Evolutionary conservation across 92 coral and sea anemone species (phyloP), one percentile per base, ranked within the genome.

Genomic region (Ricordea florida): DNA sequence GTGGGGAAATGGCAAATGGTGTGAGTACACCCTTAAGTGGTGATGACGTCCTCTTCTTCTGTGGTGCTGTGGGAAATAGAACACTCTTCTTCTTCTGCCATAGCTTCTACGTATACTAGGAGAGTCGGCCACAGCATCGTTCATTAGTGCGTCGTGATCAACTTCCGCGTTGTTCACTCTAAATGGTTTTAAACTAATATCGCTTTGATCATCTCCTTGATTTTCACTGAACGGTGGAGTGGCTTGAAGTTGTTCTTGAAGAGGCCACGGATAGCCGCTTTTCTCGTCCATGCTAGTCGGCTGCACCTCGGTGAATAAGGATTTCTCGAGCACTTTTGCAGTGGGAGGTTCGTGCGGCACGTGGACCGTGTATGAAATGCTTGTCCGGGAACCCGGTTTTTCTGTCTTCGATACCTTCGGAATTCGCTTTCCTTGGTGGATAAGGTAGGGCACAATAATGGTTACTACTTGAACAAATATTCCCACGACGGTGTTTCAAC

Each of bases 391-490:
- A 4, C 48, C 72, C 44, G 81, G 56, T 10, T 44, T 53, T 32
- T 2, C 36, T 8, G 62, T 9, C 25, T 65, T 56, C 50, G 37
- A 15, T 14, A 23, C 23, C 61, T 34, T 33, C 20, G 37, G 76
- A 28, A 76, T 70, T 72, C 57, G 62, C 72, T 66, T 84, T 59
- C 93, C 93, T 89, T 89, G 45, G 62, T 60, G 64, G 84, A 60
- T 62, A 59, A 51, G 65, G 52, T 49, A 53, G 38, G 76, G 81
- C 69, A 61, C 61, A 50, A 71, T 64, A 36, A 50, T 62, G 52
- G 9, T 58, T 24, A 58, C 60, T 24, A 25, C 40, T 65, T 48
- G 36, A 49, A 68, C 62, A 34, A 62, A 68, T 49, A 68, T 20
- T 17, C 5, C 6, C n/a, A 37, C 24, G 29, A 40, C n/a, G n/a